phyloP scores from a whole-genome alignment of 2,113 vertebrate species.

The Sander vitreus region DNA sequence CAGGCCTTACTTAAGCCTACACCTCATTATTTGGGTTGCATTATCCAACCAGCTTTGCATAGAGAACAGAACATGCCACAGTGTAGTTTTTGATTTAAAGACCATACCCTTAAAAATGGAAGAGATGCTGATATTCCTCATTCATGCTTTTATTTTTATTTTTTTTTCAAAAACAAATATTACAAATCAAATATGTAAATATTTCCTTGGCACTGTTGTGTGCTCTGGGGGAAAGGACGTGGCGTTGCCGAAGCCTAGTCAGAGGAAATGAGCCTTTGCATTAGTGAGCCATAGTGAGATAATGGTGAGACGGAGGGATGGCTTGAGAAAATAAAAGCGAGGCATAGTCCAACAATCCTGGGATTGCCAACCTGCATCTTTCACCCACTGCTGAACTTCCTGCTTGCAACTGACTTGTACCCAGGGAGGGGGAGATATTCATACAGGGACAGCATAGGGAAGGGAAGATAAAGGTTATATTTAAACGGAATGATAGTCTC shows the following conservation, averaged over 20 bases:
- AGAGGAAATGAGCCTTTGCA: conserved; percentile 46
- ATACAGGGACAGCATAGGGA: not conserved
- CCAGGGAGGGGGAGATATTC: not conserved
- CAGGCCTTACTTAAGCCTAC: not conserved
- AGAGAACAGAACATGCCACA: not conserved
- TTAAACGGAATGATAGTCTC: conserved; percentile 1
- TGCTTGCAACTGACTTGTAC: not conserved
- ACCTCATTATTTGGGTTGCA: not conserved
- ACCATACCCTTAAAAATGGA: not conserved
- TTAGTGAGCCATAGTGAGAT: conserved; percentile 3
- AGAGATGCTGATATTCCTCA: not conserved
- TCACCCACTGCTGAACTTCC: conserved; percentile 25
- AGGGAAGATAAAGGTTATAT: too few species aligned
- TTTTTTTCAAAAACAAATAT: too few species aligned
- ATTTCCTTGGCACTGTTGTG: not conserved
- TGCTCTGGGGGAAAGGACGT: not conserved
- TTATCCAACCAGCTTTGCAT: not conserved
- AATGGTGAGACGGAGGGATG: conserved; percentile 11
- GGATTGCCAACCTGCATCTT: conserved; percentile 32
- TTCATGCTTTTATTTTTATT: not conserved
- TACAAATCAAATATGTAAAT: not conserved
- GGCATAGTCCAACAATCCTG: conserved; percentile 14
- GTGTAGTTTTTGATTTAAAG: not conserved
- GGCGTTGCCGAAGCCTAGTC: conserved; percentile 16
- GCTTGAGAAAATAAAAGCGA: conserved; percentile 38